A percentile compares a stretch with the other conserved stretches of the same genome.
Conservation (phyloP, 2,888 invertebrate species). For the Luperina nickerlii region DNA sequence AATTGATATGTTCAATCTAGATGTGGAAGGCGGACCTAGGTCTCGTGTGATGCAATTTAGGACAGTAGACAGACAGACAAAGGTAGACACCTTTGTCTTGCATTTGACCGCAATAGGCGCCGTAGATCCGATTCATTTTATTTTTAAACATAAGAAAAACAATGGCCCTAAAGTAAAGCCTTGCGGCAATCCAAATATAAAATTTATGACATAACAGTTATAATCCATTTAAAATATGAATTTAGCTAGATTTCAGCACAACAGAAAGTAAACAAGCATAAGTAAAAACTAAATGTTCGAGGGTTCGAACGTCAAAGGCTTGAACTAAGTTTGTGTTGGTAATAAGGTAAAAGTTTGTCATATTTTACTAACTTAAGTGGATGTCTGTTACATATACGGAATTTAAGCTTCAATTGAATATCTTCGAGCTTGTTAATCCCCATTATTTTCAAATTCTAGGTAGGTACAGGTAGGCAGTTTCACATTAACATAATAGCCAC, state of each 20-base stretch:
- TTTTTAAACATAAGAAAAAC: not conserved
- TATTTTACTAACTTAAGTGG: not conserved
- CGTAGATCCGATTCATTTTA: not conserved
- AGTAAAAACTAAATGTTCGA: not conserved
- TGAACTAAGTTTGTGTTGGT: not conserved
- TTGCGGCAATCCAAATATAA: conserved; percentile 6
- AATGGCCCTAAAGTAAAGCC: conserved; percentile 9
- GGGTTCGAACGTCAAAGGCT: conserved; percentile 4
- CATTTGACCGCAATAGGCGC: not conserved
- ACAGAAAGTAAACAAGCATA: not conserved
- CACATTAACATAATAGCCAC: not conserved
- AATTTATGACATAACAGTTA: not conserved
- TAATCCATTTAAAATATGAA: too few species aligned
- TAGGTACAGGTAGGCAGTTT: not conserved
- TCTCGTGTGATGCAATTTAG: not conserved
- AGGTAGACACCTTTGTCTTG: not conserved
- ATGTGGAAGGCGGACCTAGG: not conserved
- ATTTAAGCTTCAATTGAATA: not conserved
- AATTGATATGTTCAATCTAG: not conserved
- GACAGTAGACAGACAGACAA: too few species aligned
- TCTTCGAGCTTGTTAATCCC: not conserved
- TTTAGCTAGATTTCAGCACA: not conserved
- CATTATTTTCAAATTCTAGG: not conserved
- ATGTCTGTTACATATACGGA: not conserved
- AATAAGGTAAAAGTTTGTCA: not conserved